Evolutionary conservation across 1,140 invertebrate species (phyloP).

Genomic region (Phymorhynchus buccinoides): DNA sequence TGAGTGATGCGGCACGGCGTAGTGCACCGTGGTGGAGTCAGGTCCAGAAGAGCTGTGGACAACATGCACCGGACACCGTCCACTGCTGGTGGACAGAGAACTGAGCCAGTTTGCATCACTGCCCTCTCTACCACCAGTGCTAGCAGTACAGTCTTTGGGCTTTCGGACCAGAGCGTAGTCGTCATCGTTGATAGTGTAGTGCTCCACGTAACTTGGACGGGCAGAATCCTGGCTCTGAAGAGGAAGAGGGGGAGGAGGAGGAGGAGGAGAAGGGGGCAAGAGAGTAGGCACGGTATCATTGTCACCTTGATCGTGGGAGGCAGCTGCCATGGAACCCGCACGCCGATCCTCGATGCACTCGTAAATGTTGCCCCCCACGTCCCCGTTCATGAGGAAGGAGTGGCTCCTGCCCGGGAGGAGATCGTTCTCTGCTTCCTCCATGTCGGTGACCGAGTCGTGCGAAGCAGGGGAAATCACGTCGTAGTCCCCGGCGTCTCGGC

Average conservation of each 20-base stretch:
- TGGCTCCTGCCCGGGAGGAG: slow-evolving; percentile 1
- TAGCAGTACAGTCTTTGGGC: not conserved
- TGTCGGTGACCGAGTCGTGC: too few species aligned
- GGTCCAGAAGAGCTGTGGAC: not conserved
- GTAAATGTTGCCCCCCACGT: slow-evolving; percentile 28
- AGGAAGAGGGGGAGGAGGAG: not conserved
- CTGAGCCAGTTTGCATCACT: not conserved
- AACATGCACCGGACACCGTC: not conserved
- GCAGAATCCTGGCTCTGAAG: not conserved
- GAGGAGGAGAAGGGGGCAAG: not conserved
- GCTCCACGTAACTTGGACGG: not conserved
- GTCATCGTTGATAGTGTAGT: slow-evolving; percentile 44
- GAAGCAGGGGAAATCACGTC: not conserved
- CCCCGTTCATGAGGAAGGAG: not conserved
- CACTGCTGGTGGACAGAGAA: not conserved
- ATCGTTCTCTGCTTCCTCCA: not conserved
- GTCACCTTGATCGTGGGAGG: not conserved
- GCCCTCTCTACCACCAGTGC: too few species aligned
- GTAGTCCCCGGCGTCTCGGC: not conserved
- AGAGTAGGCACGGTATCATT: not conserved
- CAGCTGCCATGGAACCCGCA: not conserved
- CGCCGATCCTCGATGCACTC: slow-evolving; percentile 17
- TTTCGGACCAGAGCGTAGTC: slow-evolving; percentile 45
- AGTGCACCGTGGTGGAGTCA: too few species aligned
- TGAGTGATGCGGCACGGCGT: too few species aligned